These are phyloP conservation scores for Eueremaeus valkanovi DNA, from an alignment of 2,888 invertebrate genomes.

Conservation along the genomic window DNA sequence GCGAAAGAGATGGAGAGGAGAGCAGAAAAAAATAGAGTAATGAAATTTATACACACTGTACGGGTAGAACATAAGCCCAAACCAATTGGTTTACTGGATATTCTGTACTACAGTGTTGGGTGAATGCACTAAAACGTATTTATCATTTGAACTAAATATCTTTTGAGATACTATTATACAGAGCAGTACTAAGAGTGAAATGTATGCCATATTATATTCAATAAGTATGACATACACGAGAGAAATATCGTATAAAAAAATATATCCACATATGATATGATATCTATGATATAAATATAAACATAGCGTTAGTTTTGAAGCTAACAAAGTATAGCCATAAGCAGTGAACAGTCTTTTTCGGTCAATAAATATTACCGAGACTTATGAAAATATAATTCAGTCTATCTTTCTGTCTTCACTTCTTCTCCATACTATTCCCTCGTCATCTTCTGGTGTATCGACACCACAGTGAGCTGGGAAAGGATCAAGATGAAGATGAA, in stretches of 20 bases:
- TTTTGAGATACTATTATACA: background rate
- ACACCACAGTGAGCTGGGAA: background rate
- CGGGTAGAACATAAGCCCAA: background rate
- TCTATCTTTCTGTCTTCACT: no score
- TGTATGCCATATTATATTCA: background rate
- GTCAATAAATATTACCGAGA: background rate
- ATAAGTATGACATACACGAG: background rate
- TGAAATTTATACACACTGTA: background rate
- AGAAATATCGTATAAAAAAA: background rate
- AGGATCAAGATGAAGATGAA: background rate
- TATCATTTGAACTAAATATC: slow-evolving; percentile 9
- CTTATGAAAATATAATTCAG: slow-evolving; percentile 10
- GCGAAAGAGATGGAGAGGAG: background rate
- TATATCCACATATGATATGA: no score
- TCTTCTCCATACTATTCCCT: no score
- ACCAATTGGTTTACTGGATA: background rate
- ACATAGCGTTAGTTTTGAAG: background rate
- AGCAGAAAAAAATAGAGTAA: background rate
- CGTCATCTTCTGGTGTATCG: no score
- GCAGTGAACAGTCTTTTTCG: background rate
- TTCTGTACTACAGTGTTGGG: no score
- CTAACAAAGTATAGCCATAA: background rate
- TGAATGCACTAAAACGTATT: background rate
- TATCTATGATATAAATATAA: background rate
- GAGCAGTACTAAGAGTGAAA: no score